These are phyloP conservation scores for Megamerina dolium DNA, from an alignment of 2,888 invertebrate genomes.

Conservation along the genomic window DNA sequence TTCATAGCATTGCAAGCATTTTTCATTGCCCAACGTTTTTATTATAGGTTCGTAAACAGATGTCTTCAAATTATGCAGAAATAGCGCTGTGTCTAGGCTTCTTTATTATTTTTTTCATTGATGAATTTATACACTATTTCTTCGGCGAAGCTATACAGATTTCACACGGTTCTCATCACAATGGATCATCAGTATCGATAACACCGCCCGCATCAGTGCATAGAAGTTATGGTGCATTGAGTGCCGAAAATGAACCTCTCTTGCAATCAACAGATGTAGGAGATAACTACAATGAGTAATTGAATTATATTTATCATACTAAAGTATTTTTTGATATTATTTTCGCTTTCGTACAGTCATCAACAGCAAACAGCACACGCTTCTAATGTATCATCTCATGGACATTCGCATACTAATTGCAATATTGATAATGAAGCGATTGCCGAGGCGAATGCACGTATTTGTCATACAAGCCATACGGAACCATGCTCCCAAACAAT, in stretches of 20 bases:
- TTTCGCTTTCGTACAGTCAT: background rate
- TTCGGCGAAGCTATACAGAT: conserved; percentile 51
- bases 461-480: conserved; percentile 62
- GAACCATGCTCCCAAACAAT: conserved; percentile 60
- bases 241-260: conserved; percentile 27
- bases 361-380: background rate
- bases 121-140: conserved; percentile 65
- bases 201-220: conserved; percentile 6
- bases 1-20: background rate
- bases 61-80: conserved; percentile 58
- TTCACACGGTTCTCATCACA: conserved; percentile 25
- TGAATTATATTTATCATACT: background rate
- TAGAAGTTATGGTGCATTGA: conserved; percentile 32
- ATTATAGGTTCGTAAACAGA: conserved; percentile 51
- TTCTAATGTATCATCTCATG: conserved; percentile 9
- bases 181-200: too few relatives aligned
- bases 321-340: too few relatives aligned
- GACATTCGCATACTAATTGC: conserved; percentile 12
- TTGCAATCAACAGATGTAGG: conserved; percentile 15
- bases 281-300: conserved; percentile 1
- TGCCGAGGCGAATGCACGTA: conserved; percentile 41
- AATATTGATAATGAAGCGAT: conserved; percentile 25
- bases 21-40: too few relatives aligned
- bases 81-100: conserved; percentile 64
- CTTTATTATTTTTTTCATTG: conserved; percentile 65